Evolutionary conservation across 2,888 invertebrate species (phyloP), one percentile per base, ranked within the genome.

Genomic region (Piscicola geometra): DNA sequence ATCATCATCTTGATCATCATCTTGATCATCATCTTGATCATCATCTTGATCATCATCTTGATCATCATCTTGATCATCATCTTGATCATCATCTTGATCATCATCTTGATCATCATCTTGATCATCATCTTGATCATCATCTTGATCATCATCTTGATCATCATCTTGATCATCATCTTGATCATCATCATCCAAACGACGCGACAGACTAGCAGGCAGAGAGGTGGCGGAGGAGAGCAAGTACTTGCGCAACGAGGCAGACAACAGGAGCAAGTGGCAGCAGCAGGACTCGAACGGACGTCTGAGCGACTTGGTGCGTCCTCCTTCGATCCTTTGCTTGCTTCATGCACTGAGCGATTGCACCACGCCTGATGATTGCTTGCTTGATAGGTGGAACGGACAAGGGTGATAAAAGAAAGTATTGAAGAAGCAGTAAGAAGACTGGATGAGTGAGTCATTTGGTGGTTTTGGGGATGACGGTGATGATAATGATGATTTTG

Each of bases 241-340:
- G 56, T 84, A 83, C 77, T 81, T 86, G 12, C 79, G 84, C 50
- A 86, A 86, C 80, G 86, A 86, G 79, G 85, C 86, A n/a, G 84
- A 85, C 78, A 84, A 83, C 78, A 85, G 85, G 80, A 85, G 85
- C 30, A 85, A 85, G 80, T 86, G 86, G 86, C 85, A 85, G 78
- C 85, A 86, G 78, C 82, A 84, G 75, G 85, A 86, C 76, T 86
- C 85, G 79, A 86, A 85, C 81, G 82, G 84, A 12, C 81, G 85
- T 32, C 79, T 86, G 36, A 81, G 83, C 52, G 86, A 86, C 77
- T 79, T 86, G 71, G 81, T 85, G 52, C 84, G 85, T 78, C 41
- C 41, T 15, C 41, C 41, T 15, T 41, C n/a, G 15, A 41, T 15
- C 15, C 5, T 41, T 9, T 41, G 9, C 41, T 41, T 15, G 15